A percentile compares a stretch with the other conserved stretches of the same genome.
Evolutionary conservation across 2,797 vertebrate genomes (phyloP).

Genomic region (Tangara arthus): DNA sequence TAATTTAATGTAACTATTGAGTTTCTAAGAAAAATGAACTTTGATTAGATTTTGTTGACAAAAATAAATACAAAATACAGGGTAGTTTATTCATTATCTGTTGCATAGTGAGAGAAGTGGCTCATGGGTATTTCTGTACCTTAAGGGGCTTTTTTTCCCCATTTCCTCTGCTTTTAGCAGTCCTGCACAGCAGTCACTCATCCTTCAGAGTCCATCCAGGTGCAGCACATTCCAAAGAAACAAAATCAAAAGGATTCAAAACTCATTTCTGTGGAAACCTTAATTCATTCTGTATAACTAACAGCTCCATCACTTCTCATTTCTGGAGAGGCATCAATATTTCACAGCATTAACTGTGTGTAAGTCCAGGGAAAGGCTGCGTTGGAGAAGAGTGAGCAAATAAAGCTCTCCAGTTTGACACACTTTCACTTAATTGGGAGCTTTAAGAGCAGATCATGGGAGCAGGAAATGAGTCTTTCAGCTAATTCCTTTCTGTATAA

Average conservation of each 20-base stretch:
- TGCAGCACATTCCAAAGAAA: background rate
- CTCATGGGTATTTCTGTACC: background rate
- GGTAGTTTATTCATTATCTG: conserved; percentile 34
- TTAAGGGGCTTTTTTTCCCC: background rate
- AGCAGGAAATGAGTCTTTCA: background rate
- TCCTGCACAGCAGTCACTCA: conserved; percentile 22
- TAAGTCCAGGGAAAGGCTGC: background rate
- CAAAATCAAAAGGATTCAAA: background rate
- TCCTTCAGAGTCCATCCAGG: background rate
- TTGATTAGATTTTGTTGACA: conserved; percentile 72
- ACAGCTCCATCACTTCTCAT: background rate
- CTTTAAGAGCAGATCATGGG: background rate
- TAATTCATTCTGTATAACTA: background rate
- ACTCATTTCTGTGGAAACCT: background rate
- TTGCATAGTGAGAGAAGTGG: background rate
- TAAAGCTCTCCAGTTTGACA: background rate
- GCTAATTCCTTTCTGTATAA: background rate
- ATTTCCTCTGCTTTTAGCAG: background rate
- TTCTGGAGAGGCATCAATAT: background rate
- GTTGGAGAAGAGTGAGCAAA: background rate
- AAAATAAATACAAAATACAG: conserved; percentile 66
- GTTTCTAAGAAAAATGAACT: conserved; percentile 64
- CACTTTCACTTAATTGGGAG: background rate
- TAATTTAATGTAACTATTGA: conserved; percentile 73
- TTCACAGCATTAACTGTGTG: background rate